Conservation (phyloP, 2,113 vertebrate species). For the Nesoenas mayeri region DNA sequence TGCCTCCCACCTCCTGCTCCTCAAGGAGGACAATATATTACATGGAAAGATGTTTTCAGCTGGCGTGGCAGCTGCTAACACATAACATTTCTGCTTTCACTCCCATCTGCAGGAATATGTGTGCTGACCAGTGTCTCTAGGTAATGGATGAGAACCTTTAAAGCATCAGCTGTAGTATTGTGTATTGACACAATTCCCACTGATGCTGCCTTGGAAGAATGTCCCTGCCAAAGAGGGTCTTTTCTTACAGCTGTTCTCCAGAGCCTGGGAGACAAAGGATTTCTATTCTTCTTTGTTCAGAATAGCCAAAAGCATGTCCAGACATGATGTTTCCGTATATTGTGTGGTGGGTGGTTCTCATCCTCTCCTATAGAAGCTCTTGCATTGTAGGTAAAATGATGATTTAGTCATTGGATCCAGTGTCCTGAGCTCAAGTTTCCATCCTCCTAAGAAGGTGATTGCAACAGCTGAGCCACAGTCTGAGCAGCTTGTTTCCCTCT, state of each 20-base stretch:
- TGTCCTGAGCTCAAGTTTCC: background rate
- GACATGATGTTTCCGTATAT: background rate
- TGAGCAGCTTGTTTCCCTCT: background rate
- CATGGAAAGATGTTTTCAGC: conserved; percentile 11
- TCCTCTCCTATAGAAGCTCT: background rate
- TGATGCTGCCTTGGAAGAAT: background rate
- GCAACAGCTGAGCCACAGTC: background rate
- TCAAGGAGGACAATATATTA: background rate
- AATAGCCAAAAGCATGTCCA: background rate
- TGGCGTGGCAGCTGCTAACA: background rate
- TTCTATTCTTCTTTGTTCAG: background rate
- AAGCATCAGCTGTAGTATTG: background rate
- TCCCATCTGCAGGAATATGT: background rate
- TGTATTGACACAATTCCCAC: background rate
- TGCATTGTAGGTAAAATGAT: background rate
- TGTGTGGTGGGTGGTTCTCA: background rate
- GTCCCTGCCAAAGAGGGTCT: background rate
- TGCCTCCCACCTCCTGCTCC: background rate
- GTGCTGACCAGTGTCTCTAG: background rate
- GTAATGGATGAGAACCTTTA: background rate
- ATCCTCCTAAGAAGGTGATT: background rate
- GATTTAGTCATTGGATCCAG: background rate
- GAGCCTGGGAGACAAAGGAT: background rate
- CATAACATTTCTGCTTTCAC: background rate
- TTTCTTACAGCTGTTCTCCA: background rate